Evolutionary conservation across 2,797 vertebrate genomes (phyloP), one percentile per base, ranked within the genome.

Genomic region (Poeciliopsis infans): DNA sequence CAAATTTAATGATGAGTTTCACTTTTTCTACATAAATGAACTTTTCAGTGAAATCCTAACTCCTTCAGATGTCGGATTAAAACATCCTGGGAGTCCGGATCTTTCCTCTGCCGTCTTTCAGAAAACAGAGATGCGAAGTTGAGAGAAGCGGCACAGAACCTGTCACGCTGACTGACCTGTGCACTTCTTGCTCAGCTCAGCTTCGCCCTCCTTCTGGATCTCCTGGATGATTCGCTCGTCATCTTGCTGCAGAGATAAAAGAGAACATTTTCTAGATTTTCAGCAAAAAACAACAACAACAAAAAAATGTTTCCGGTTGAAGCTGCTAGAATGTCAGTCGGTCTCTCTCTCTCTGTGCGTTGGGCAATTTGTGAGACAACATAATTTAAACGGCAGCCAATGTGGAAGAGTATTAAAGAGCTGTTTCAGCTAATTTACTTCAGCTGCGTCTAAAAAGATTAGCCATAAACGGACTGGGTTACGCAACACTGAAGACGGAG

Each of bases 151-250:
- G 33, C 18, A 8, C 15, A 8, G 2, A 2, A 11, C 3, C 31
- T 10, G 8, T 5, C 23, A 1, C 7, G 15, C 55, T 7, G 23
- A 76, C 89, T 87, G 88, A 97, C 98, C 97, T 94, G 96, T 91
- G 2, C 92, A 96, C 86, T 97, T 98, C 87, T 97, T 97, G 85
- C 93, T 97, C 70, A 99, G 97, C 75, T 98, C 97, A 0, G 97
- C 97, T 91, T 99, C 98, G 0, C 97, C 98, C 70, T 98, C 97
- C 82, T 96, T 98, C 93, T 98, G 98, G 90, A 99, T 98, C 79
- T 98, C 97, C 89, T 98, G 97, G 76, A 99, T 99, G 72, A 98
- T 96, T 83, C 97, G 96, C 94, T 99, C 97, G 0, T 99, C 98
- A 2, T 99, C 97, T 93, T 98, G 97, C 98, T 99, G 89, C 75